Evolutionary conservation across 1,140 invertebrate genomes (phyloP), one percentile per base, ranked within the genome.

Genomic region (Octopus sinensis): DNA sequence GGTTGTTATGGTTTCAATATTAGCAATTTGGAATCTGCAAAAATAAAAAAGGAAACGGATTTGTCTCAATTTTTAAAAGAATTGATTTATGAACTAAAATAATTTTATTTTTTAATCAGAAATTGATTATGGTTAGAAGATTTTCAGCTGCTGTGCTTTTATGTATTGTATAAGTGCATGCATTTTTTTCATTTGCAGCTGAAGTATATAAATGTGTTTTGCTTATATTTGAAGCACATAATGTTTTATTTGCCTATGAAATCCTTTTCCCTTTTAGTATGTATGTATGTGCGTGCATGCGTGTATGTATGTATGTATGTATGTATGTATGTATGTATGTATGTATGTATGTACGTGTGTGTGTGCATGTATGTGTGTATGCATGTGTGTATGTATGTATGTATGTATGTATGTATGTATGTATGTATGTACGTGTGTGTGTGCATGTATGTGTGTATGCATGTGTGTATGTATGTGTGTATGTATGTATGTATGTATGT

Each of bases 241-340:
- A n/a, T n/a, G n/a, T n/a, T n/a, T n/a, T n/a, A n/a, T n/a, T n/a
- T 7, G 56, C 56, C 56, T 62, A 62, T 7, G 17, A 62, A 17
- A 17, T 6, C 56, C 56, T 62, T 6, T 17, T 62, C 6, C 17
- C 17, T 6, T 62, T 7, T 7, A 6, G 82, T 84, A 81, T 86
- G 83, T 85, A 82, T 86, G 84, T 86, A 82, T 85, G 83, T 85
- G 82, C 84, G 83, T 86, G 79, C 84, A 83, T 83, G 81, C 84
- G 83, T 85, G 73, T 81, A 30, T 76, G 13, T 30, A 17, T 82
- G 78, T 83, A 83, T 78, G 84, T 78, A 71, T 86, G 84, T 85
- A 78, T 86, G 56, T 86, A 84, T 85, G 83, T 86, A 84, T 85
- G 81, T 85, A 82, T 86, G 81, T 85, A 82, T 86, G 84, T 86